phyloP scores from a whole-genome alignment of 2,797 vertebrate species.

The Anabas testudineus region DNA sequence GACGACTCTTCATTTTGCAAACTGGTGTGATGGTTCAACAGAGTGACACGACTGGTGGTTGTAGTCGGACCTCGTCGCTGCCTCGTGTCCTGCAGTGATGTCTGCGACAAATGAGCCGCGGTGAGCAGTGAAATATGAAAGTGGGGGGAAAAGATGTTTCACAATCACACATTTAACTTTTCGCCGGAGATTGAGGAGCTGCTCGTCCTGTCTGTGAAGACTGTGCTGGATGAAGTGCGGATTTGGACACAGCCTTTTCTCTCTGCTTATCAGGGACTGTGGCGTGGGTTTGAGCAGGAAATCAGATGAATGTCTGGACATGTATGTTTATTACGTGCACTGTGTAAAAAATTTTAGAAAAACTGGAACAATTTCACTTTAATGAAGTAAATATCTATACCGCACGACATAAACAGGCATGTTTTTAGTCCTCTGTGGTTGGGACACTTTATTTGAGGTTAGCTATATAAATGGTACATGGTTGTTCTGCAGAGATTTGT shows the following conservation, averaged over 20 bases:
- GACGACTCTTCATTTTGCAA: conserved; percentile 35
- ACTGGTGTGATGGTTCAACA: conserved; percentile 48
- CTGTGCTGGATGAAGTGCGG: background rate
- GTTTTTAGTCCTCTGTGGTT: conserved; percentile 35
- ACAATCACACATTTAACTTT: background rate
- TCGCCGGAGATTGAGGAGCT: conserved; percentile 36
- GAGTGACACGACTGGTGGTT: conserved; percentile 40
- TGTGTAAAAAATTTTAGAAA: conserved; percentile 48
- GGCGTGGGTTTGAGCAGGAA: conserved; percentile 19
- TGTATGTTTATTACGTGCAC: conserved; percentile 38
- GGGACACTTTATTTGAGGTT: conserved; percentile 17
- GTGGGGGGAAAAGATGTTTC: conserved; percentile 7
- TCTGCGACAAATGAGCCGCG: conserved; percentile 36
- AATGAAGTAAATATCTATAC: conserved; percentile 36
- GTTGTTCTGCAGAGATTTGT: conserved; percentile 9
- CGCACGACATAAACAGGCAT: conserved; percentile 60
- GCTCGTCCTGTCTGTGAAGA: conserved; percentile 26
- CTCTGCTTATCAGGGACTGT: conserved; percentile 29
- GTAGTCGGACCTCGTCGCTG: conserved; percentile 39
- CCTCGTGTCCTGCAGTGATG: conserved; percentile 64
- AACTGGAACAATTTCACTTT: conserved; percentile 53
- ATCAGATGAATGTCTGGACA: conserved; percentile 43
- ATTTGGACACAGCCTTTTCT: conserved; percentile 35
- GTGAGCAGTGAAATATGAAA: conserved; percentile 11
- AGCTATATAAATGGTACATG: conserved; percentile 29